phyloP scores from a whole-genome alignment of 2,113 vertebrate genomes.

The Pheucticus melanocephalus region DNA sequence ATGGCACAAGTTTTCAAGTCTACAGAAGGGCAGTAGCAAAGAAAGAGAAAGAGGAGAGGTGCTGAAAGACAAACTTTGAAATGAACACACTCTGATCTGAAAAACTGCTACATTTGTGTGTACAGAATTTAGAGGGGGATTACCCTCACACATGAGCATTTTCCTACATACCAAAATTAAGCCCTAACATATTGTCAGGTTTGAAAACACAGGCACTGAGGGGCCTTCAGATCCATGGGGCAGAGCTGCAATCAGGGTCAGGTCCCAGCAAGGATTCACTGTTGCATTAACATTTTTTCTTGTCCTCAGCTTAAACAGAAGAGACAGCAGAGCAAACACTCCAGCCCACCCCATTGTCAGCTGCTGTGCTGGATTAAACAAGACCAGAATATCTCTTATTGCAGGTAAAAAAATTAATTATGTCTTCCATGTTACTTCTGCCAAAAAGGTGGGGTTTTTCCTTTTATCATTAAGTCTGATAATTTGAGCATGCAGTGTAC shows the following conservation, averaged over 20 bases:
- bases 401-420: neutral
- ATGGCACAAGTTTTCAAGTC: neutral
- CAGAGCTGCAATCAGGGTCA: neutral
- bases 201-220: neutral
- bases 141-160: neutral
- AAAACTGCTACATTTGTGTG: neutral
- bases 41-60: neutral
- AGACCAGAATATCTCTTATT: neutral
- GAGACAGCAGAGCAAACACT: neutral
- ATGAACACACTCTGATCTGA: neutral
- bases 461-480: neutral
- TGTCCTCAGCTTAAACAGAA: neutral
- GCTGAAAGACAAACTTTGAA: neutral
- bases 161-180: neutral
- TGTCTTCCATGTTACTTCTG: neutral
- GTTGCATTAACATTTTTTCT: neutral
- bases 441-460: neutral
- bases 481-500: neutral
- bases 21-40: neutral
- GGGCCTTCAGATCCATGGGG: accelerated
- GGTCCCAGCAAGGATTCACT: neutral
- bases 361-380: neutral
- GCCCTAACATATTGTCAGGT: neutral
- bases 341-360: neutral
- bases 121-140: neutral